Evolutionary conservation across 2,113 vertebrate species (phyloP).

Genomic region (Balaeniceps rex): DNA sequence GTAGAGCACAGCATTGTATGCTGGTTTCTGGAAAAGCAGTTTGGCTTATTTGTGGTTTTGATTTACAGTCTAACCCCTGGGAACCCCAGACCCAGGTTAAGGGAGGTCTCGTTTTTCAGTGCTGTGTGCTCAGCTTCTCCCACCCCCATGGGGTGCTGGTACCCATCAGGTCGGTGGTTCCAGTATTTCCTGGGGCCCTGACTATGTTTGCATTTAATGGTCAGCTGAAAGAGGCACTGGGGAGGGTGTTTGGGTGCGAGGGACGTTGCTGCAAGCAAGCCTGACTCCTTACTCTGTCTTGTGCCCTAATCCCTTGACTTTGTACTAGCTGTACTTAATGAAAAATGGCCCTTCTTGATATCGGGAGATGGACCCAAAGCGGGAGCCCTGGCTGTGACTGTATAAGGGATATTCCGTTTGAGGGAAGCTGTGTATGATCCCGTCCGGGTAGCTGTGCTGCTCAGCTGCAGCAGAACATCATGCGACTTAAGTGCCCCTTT

Average conservation of each 20-base stretch:
- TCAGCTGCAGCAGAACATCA: neutral
- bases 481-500: rapidly evolving
- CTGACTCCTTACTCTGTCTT: neutral
- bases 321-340: neutral
- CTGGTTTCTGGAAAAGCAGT: neutral
- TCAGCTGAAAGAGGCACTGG: neutral
- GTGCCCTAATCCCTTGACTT: neutral
- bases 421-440: neutral
- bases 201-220: neutral
- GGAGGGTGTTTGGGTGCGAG: neutral
- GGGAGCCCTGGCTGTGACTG: neutral
- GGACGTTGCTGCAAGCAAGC: neutral
- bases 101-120: neutral
- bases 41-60: neutral
- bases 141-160: neutral
- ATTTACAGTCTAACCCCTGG: neutral
- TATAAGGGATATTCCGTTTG: neutral
- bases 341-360: neutral
- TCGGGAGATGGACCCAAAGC: neutral
- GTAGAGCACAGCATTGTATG: rapidly evolving
- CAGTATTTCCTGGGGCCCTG: neutral
- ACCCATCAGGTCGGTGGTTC: rapidly evolving
- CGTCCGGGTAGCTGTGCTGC: rapidly evolving
- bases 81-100: neutral
- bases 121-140: neutral